Base-by-base conservation (phyloP, 1,140 invertebrate species). In the Trichonephila clavipes region DNA sequence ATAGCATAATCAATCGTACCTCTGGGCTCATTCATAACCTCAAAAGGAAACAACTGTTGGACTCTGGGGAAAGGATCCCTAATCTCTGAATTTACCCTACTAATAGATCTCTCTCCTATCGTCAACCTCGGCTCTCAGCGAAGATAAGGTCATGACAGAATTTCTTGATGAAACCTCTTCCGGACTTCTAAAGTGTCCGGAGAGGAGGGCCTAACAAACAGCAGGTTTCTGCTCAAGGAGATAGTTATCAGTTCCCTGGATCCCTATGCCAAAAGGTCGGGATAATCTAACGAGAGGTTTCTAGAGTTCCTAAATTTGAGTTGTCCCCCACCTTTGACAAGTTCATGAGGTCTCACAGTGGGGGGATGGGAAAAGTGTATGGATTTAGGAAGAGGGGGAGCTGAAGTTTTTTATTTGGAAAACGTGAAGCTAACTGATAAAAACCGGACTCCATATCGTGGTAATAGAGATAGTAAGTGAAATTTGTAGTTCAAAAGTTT, bases 1-100 rank as follows among this genome's bases (percentile, higher is more conserved):
- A 21, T 21, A 64, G 40, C 62, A 88, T 88, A 88, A 88, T 88
- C 87, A 88, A 88, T 88, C 87, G 62, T 51, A 16, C 40, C 34
- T 51, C 28, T 51, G 10, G 21, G 18, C 64, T 72, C 87, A 51
- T 88, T 88, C 24, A 88, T 88, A 88, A 72, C 64, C 24, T 69
- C 40, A 19, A n/a, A 72, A 88, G 18, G 87, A 77, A 40, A 40
- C 62, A 69, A 88, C 87, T 72, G 87, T 2, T 40, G 14, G 28
- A 28, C 62, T 21, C 34, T 44, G 64, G 40, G 14, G 18, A 87
- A 88, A 28, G 24, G 19, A 21, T 14, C 24, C 34, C 28, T 72
- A 88, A 88, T 88, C 87, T 88, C 40, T n/a, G 58, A 14, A 44
- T 64, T 88, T 88, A 51, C 62, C 87, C 59, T 21, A 64, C 58